These are phyloP conservation scores for Lagodon rhomboides DNA, from an alignment of 2,797 vertebrate species.

Conservation along the genomic window DNA sequence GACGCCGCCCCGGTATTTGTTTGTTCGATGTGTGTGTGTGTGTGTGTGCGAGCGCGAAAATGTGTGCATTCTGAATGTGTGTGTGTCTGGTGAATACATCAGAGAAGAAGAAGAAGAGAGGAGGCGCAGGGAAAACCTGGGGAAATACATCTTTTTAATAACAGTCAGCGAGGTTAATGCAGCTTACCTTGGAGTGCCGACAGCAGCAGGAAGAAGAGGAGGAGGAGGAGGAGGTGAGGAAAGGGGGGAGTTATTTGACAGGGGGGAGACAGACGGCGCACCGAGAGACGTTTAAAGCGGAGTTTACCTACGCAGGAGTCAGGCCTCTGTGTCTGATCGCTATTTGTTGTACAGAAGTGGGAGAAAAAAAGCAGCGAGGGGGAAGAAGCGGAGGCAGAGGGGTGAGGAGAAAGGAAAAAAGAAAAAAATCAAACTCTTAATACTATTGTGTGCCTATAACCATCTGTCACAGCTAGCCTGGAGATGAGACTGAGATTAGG, in stretches of 20 bases:
- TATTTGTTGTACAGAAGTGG: conserved; percentile 94
- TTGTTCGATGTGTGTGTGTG: conserved; percentile 59
- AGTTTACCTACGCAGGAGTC: conserved; percentile 94
- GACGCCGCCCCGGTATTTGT: conserved; percentile 89
- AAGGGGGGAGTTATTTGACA: conserved; percentile 66
- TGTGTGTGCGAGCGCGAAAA: conserved; percentile 12
- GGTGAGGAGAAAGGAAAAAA: conserved; percentile 23
- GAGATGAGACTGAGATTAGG: conserved; percentile 98
- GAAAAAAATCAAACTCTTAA: conserved; percentile 94
- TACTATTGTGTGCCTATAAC: conserved; percentile 99
- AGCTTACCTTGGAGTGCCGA: conserved; percentile 95
- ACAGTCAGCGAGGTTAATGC: conserved; percentile 98
- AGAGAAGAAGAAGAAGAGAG: conserved; percentile 43
- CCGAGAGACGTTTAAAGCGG: conserved; percentile 78
- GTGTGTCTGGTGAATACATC: conserved; percentile 55
- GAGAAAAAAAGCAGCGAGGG: conserved; percentile 14
- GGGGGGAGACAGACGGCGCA: conserved; percentile 58
- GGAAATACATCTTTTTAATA: conserved; percentile 99
- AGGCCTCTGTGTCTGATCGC: conserved; percentile 90
- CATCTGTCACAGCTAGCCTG: conserved; percentile 99
- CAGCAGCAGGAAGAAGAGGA: conserved; percentile 48
- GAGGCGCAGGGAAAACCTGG: conserved; percentile 81
- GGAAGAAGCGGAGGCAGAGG: conserved; percentile 16
- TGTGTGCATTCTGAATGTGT: conserved; percentile 23
- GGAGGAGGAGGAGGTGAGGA: conserved; percentile 43